Percentiles rank a stretch among this genome's conserved stretches.
These are phyloP conservation scores for Lycophotia porphyrea DNA, from an alignment of 2,888 invertebrate species.

Conservation along the genomic window DNA sequence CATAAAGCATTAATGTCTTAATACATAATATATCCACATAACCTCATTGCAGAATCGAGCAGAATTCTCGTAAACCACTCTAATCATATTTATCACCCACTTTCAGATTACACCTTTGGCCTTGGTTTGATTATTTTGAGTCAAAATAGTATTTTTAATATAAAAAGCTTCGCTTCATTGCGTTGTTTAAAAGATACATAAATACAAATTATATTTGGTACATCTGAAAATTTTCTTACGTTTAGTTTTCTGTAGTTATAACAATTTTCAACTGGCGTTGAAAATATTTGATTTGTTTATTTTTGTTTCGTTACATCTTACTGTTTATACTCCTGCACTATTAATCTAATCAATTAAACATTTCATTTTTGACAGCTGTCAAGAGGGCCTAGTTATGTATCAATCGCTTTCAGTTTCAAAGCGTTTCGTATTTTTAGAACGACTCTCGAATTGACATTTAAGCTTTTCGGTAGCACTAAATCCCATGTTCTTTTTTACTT, in stretches of 20 bases:
- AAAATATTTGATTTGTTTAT: background rate
- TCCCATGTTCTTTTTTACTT: too few relatives aligned
- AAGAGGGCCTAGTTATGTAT: background rate
- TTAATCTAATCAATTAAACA: constrained; percentile 10
- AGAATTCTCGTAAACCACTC: constrained; percentile 32
- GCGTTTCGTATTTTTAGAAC: background rate
- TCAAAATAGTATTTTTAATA: constrained; percentile 37
- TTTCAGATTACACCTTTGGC: constrained; percentile 45
- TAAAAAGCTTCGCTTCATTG: constrained; percentile 15
- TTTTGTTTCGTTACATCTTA: background rate
- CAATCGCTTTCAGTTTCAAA: background rate
- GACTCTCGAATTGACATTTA: background rate
- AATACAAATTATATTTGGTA: constrained; percentile 32
- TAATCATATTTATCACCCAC: constrained; percentile 44
- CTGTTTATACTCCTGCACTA: constrained; percentile 4
- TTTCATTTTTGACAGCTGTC: background rate
- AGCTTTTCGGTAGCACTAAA: too few relatives aligned
- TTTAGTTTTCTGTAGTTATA: background rate
- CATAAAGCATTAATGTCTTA: constrained; percentile 28
- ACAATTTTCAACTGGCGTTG: background rate
- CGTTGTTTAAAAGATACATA: constrained; percentile 7
- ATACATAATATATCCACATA: constrained; percentile 39
- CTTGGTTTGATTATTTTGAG: constrained; percentile 52
- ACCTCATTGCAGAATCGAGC: constrained; percentile 21
- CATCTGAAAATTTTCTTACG: constrained; percentile 4